Evolutionary conservation across 1,140 invertebrate genomes (phyloP).

Genomic region (Neocloeon triangulifer): DNA sequence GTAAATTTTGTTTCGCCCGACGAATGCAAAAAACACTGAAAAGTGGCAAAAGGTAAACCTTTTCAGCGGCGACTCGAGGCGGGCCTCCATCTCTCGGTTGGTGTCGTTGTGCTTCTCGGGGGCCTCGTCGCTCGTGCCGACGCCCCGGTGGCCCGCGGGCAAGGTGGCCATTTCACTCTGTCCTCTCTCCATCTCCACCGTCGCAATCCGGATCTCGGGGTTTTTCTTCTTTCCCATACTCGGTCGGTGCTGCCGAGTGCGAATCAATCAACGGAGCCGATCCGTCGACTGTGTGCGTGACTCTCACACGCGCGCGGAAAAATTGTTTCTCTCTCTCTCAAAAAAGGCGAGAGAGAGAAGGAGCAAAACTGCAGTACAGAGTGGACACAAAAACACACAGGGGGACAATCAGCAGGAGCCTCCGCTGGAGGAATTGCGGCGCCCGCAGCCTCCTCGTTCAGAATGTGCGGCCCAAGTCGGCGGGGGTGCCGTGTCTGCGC

Average conservation of each 20-base stretch:
- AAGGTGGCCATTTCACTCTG: no score
- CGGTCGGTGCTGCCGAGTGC: not conserved
- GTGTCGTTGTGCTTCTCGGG: conserved; percentile 55
- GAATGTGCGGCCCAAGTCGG: not conserved
- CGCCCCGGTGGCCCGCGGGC: conserved; percentile 13
- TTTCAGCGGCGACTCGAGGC: conserved; percentile 42
- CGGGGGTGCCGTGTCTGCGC: not conserved
- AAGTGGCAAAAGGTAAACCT: no score
- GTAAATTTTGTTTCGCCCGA: no score
- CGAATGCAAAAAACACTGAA: no score
- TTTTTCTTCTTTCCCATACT: conserved; percentile 18
- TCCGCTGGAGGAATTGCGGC: not conserved
- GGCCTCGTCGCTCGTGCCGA: conserved; percentile 24
- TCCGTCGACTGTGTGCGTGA: not conserved
- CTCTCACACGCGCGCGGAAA: conserved; percentile 12
- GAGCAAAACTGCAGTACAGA: conserved; percentile 17
- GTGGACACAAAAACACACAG: not conserved
- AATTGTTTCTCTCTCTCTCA: not conserved
- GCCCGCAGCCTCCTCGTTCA: not conserved
- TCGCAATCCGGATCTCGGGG: conserved; percentile 64
- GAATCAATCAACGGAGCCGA: conserved; percentile 3
- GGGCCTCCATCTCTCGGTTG: conserved; percentile 69
- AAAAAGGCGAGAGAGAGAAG: conserved; percentile 13
- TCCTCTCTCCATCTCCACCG: conserved; percentile 39
- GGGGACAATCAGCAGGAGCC: no score